Evolutionary conservation across 53 echinoderm and acorn worm species (phyloP), one percentile per base, ranked within the genome.

Genomic region (Mesocentrotus franciscanus): DNA sequence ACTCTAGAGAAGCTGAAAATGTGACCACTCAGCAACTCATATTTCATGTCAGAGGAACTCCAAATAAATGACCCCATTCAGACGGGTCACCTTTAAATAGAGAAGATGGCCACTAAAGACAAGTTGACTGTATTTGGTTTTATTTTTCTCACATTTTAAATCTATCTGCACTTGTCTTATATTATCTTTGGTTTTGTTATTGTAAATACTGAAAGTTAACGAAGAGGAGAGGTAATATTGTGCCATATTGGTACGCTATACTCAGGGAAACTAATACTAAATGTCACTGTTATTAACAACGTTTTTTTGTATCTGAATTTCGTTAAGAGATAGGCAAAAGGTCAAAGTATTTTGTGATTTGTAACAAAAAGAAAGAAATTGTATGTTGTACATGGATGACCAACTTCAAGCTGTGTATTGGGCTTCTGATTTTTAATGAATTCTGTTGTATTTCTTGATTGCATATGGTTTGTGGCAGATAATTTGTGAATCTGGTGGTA

Each of bases 211-310:
- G 55, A 84, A 83, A 17, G 7, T 11, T 33, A 26, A 57, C 1
- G 17, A 39, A 20, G 36, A n/a, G 87, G 29, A 27, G 57, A 27
- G 11, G 29, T n/a, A 2, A 57, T 12, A 20, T 22, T 55, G n/a
- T 87, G 10, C 87, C 87, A 87, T 87, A 87, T 87, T 87, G 87
- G 87, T 87, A 27, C 24, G 24, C 58, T 49, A 84, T 57, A n/a
- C 87, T 87, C 87, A 87, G 87, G 87, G 87, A 87, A n/a, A 57
- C 56, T n/a, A 26, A 87, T 27, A 57, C 56, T n/a, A 27, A 27
- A 87, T 58, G 58, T 87, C 57, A 12, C 58, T n/a, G 42, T 81
- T 22, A 42, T 42, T 10, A n/a, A 58, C 27, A 87, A 56, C 17
- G 20, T 49, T 85, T 87, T 87, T 57, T 58, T 81, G 18, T 29